Evolutionary conservation across 2,888 invertebrate species (phyloP).

Genomic region (Cyclophora punctaria): DNA sequence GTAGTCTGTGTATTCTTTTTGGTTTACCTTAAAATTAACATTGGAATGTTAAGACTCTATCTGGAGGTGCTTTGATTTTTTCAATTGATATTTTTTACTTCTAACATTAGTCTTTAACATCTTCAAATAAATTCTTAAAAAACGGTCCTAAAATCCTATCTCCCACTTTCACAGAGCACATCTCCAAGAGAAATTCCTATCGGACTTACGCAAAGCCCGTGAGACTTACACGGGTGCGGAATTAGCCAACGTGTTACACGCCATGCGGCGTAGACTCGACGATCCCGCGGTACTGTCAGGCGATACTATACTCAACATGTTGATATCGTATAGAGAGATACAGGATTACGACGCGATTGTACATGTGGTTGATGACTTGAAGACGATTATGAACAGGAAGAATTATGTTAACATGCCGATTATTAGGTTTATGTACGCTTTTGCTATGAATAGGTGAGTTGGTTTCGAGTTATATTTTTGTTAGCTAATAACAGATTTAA

Average conservation of each 20-base stretch:
- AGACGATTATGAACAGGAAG: conserved; percentile 90
- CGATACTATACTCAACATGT: conserved; percentile 95
- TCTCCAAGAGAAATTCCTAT: conserved; percentile 97
- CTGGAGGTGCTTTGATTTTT: no score
- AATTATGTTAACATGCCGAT: conserved; percentile 92
- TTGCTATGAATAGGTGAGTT: conserved; percentile 91
- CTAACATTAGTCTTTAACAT: no score
- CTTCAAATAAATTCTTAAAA: no score
- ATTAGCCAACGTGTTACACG: conserved; percentile 85
- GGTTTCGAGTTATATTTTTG: no score
- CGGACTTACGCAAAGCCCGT: conserved; percentile 93
- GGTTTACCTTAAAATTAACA: no score
- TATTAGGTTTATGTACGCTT: conserved; percentile 95
- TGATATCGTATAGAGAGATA: conserved; percentile 92
- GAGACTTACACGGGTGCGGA: conserved; percentile 91
- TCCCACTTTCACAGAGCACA: conserved; percentile 81
- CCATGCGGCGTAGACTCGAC: conserved; percentile 93
- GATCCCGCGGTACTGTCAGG: conserved; percentile 97
- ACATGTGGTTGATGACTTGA: conserved; percentile 93
- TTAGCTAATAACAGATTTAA: no score
- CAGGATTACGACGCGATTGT: conserved; percentile 99
- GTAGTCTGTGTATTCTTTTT: no score
- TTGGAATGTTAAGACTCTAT: no score
- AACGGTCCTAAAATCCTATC: no score
- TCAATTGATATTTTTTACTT: no score